Conservation (phyloP, 2,888 invertebrate genomes). For the Phengaris alcon region DNA sequence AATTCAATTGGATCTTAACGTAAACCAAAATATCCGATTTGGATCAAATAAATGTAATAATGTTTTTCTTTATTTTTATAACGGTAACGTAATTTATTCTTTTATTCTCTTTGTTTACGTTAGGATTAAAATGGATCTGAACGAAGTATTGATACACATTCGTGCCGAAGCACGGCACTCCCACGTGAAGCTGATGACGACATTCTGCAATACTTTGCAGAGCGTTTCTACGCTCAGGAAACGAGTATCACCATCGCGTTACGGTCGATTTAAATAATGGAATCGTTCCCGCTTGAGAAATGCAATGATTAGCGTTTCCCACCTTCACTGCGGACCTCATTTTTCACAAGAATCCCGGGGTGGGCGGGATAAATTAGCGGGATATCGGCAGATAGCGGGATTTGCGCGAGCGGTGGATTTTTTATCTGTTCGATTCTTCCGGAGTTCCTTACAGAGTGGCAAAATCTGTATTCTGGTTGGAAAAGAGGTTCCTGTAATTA, state of each 20-base stretch:
- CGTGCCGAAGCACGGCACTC: background rate
- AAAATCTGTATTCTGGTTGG: too few relatives aligned
- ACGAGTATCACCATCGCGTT: background rate
- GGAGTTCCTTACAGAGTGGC: background rate
- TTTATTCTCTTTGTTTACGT: too few relatives aligned
- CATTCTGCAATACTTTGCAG: background rate
- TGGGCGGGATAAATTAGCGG: conserved; percentile 24
- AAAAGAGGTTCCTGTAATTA: too few relatives aligned
- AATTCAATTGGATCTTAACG: too few relatives aligned
- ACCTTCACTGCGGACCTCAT: conserved; percentile 14
- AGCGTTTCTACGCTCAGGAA: background rate
- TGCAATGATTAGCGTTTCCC: conserved; percentile 23
- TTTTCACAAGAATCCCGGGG: conserved; percentile 15
- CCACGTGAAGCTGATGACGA: background rate
- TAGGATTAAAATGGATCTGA: too few relatives aligned
- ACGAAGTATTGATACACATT: too few relatives aligned
- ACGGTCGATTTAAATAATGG: conserved; percentile 25
- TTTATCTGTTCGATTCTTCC: conserved; percentile 26
- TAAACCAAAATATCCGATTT: too few relatives aligned
- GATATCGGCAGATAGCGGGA: conserved; percentile 19
- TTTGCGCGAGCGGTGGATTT: background rate
- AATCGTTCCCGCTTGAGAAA: conserved; percentile 14
- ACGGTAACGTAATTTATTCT: too few relatives aligned
- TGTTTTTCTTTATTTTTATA: too few relatives aligned
- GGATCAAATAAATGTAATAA: too few relatives aligned